A percentile compares a stretch with the other conserved stretches of the same genome.
These are phyloP conservation scores for Drosophila truncata DNA, from an alignment of 1,140 invertebrate species.

Conservation along the genomic window DNA sequence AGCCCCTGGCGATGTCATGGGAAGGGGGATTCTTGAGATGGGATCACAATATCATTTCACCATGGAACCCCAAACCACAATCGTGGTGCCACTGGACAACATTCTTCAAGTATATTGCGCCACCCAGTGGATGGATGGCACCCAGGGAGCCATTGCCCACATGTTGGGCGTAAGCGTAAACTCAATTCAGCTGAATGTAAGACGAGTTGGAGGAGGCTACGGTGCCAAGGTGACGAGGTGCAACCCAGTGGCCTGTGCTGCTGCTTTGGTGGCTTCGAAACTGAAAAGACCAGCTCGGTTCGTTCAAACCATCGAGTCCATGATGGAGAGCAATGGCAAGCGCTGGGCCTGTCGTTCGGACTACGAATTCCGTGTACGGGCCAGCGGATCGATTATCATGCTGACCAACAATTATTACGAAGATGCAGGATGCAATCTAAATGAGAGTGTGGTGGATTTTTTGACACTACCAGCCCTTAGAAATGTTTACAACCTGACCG, in stretches of 20 bases:
- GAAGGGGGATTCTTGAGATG: slow-evolving; percentile 69
- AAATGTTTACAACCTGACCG: too few relatives aligned
- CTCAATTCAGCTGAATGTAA: slow-evolving; percentile 88
- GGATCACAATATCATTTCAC: slow-evolving; percentile 86
- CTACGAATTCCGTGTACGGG: slow-evolving; percentile 88
- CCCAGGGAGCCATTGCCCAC: slow-evolving; percentile 87
- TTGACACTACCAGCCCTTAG: too few relatives aligned
- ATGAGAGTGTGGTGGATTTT: too few relatives aligned
- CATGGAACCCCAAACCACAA: slow-evolving; percentile 89
- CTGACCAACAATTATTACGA: too few relatives aligned
- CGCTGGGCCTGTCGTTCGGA: slow-evolving; percentile 86
- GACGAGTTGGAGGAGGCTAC: slow-evolving; percentile 90
- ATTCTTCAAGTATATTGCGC: slow-evolving; percentile 88
- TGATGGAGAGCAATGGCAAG: slow-evolving; percentile 89
- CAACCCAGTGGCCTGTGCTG: slow-evolving; percentile 87
- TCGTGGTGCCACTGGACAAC: slow-evolving; percentile 87
- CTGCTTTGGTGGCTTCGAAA: slow-evolving; percentile 88
- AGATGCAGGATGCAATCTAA: too few relatives aligned
- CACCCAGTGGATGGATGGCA: slow-evolving; percentile 89
- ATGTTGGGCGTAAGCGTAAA: slow-evolving; percentile 86
- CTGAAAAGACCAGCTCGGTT: slow-evolving; percentile 88
- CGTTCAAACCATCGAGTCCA: slow-evolving; percentile 88
- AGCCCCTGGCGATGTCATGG: slow-evolving; percentile 49
- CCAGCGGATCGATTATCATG: too few relatives aligned
- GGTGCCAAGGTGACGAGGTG: slow-evolving; percentile 89